Conservation (phyloP, 2,113 vertebrate species). For the Bombycilla garrulus region DNA sequence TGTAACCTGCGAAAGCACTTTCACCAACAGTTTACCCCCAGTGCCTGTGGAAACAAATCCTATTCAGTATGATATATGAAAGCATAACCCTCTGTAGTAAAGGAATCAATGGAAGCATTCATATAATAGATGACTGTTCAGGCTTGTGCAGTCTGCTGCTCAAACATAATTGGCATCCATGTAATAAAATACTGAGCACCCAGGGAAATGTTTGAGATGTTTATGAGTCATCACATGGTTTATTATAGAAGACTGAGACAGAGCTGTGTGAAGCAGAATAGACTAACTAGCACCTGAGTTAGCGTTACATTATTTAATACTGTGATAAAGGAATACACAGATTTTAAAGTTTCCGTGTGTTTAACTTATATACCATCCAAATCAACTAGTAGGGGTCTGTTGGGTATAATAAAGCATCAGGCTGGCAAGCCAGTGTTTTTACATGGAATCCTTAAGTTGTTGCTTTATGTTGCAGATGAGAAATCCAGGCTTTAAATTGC, state of each 20-base stretch:
- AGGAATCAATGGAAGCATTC: conserved; percentile 59
- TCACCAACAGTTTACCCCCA: conserved; percentile 19
- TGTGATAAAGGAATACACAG: neutral
- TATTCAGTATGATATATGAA: conserved; percentile 60
- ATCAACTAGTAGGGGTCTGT: neutral
- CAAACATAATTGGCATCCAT: conserved; percentile 44
- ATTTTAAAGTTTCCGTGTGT: neutral
- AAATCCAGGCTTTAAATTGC: neutral
- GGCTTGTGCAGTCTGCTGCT: conserved; percentile 34
- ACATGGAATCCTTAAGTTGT: neutral
- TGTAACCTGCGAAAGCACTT: conserved; percentile 6
- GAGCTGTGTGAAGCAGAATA: neutral
- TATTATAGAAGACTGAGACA: conserved; percentile 32
- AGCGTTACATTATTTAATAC: neutral
- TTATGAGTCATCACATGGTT: conserved; percentile 50
- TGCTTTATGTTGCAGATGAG: neutral
- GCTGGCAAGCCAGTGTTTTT: neutral
- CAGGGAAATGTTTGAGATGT: conserved; percentile 41
- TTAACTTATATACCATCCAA: neutral
- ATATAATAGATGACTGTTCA: conserved; percentile 31
- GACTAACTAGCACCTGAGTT: neutral
- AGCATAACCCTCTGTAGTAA: conserved; percentile 36
- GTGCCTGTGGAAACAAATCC: conserved; percentile 25
- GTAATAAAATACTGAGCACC: conserved; percentile 51
- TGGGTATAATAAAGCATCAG: neutral